A percentile compares a stretch with the other conserved stretches of the same genome.
Conservation (phyloP, 2,113 vertebrate genomes). For the Agelaius phoeniceus region DNA sequence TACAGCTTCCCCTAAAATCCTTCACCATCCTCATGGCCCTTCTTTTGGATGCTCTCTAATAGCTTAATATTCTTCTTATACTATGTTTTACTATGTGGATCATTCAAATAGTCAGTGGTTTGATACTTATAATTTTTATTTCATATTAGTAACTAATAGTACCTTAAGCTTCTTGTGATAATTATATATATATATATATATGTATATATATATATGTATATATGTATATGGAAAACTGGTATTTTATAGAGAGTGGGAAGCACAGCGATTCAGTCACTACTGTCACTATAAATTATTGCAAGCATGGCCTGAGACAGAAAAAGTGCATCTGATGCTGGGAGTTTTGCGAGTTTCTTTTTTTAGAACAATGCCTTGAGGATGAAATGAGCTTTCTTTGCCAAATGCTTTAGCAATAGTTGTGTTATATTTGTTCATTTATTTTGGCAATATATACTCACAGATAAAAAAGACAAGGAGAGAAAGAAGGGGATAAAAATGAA, state of each 20-base stretch:
- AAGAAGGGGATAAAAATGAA: neutral
- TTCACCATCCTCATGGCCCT: neutral
- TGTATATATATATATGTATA: neutral
- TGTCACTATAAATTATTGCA: conserved; percentile 43
- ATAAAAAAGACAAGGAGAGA: neutral
- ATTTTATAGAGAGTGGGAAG: neutral
- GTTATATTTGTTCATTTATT: conserved; percentile 15
- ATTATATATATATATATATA: neutral
- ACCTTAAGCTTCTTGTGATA: neutral
- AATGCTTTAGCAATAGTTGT: neutral
- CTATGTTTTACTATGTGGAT: neutral
- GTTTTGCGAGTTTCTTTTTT: conserved; percentile 7
- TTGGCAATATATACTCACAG: neutral
- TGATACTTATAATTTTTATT: neutral
- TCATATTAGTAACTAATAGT: neutral
- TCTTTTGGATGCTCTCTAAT: neutral
- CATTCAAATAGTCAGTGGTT: neutral
- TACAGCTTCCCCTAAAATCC: neutral
- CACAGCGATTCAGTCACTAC: neutral
- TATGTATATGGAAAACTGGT: neutral
- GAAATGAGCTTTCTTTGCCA: conserved; percentile 15
- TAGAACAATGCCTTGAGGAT: conserved; percentile 36
- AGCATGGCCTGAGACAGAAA: conserved; percentile 1
- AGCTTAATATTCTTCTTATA: neutral
- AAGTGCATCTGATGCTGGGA: conserved; percentile 26